A percentile compares a stretch with the other conserved stretches of the same genome.
Evolutionary conservation across 2,113 vertebrate genomes (phyloP).

Genomic region (Parus major): DNA sequence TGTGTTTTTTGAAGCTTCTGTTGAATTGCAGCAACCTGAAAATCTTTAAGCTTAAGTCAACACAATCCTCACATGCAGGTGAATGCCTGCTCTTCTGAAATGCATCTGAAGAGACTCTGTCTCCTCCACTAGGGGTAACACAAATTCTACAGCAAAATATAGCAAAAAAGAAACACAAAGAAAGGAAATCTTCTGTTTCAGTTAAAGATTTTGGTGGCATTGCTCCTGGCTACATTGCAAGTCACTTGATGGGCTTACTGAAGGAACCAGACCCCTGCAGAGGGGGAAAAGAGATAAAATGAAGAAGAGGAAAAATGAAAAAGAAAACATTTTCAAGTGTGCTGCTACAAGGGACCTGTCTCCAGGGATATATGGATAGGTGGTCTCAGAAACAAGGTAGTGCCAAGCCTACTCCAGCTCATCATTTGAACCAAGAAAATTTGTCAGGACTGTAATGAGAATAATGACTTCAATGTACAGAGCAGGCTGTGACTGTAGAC

Average conservation of each 20-base stretch:
- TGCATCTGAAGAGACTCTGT: not conserved
- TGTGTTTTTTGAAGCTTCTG: not conserved
- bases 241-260: not conserved
- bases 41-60: not conserved
- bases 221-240: not conserved
- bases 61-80: not conserved
- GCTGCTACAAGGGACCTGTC: not conserved
- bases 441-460: not conserved
- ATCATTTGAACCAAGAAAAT: not conserved
- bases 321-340: not conserved
- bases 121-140: not conserved
- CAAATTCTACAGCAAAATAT: not conserved
- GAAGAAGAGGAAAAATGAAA: not conserved
- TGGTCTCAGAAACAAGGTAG: not conserved
- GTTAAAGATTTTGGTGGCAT: not conserved
- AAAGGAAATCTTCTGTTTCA: not conserved
- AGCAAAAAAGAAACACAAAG: not conserved
- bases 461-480: not conserved
- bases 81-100: not conserved
- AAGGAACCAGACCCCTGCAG: not conserved
- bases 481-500: not conserved
- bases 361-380: not conserved
- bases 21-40: not conserved
- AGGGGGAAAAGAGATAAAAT: not conserved
- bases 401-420: not conserved